Percentiles rank a stretch among this genome's conserved stretches.
Conservation (phyloP, 2,888 invertebrate genomes). For the Plagodis pulveraria region DNA sequence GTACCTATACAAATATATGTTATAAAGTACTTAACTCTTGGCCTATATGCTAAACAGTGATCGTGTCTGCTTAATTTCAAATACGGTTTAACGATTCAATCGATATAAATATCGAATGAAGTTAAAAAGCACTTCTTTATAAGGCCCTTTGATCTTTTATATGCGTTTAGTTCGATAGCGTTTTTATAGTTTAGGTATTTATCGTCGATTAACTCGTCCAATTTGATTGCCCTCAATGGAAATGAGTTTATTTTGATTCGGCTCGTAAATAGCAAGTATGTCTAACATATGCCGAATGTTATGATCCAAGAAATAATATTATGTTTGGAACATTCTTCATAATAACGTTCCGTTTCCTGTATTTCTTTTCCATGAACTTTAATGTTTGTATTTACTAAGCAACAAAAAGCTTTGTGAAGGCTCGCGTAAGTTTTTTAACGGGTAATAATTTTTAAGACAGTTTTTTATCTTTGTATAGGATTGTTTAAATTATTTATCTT, state of each 20-base stretch:
- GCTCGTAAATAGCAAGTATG: slow-evolving; percentile 8
- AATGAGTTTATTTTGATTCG: background rate
- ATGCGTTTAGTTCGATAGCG: slow-evolving; percentile 7
- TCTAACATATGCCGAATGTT: background rate
- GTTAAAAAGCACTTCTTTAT: slow-evolving; percentile 20
- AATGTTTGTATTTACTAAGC: no score
- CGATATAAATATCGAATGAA: slow-evolving; percentile 33
- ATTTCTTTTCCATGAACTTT: no score
- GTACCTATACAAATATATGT: background rate
- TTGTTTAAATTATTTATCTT: no score
- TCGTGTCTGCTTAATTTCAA: slow-evolving; percentile 56
- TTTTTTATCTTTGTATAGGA: no score
- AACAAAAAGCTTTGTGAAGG: no score
- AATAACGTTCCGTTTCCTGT: no score
- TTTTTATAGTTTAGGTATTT: slow-evolving; percentile 17
- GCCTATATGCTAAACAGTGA: slow-evolving; percentile 31
- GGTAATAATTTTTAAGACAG: no score
- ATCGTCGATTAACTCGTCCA: slow-evolving; percentile 14
- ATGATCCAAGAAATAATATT: background rate
- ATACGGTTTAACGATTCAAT: slow-evolving; percentile 38
- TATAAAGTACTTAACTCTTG: background rate
- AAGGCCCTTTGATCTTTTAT: slow-evolving; percentile 21
- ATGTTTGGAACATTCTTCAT: no score
- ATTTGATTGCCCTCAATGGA: slow-evolving; percentile 15
- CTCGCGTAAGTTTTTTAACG: no score